Evolutionary conservation across 2,113 vertebrate genomes (phyloP).

Genomic region (Vidua chalybeata): DNA sequence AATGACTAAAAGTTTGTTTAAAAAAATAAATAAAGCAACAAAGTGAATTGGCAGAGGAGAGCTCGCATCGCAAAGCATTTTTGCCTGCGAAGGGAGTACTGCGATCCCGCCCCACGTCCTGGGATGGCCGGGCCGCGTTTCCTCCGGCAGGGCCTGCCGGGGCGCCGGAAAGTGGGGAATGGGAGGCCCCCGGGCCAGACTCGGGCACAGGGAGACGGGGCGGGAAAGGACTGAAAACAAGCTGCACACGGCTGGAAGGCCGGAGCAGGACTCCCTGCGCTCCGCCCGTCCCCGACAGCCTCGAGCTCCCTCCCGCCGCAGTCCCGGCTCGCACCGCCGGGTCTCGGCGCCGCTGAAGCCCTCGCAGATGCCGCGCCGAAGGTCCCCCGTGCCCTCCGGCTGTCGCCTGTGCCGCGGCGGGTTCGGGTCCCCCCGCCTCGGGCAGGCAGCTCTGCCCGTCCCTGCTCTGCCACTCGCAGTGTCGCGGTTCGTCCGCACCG

Average conservation of each 20-base stretch:
- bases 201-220: no score
- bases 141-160: background rate
- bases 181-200: background rate
- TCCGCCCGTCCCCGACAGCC: background rate
- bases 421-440: no score
- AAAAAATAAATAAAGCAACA: conserved; percentile 73
- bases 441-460: background rate
- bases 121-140: background rate
- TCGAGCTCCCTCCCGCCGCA: background rate
- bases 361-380: background rate
- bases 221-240: background rate
- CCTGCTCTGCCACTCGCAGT: background rate
- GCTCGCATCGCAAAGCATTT: conserved; percentile 50
- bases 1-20: conserved; percentile 81
- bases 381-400: background rate
- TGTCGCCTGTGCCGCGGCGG: background rate
- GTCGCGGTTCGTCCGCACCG: background rate
- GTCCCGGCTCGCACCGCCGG: background rate
- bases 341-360: background rate
- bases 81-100: background rate
- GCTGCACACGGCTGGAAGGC: background rate
- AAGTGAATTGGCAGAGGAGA: conserved; percentile 72
- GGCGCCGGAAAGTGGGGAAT: background rate
- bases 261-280: background rate
- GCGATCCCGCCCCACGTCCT: background rate